Conservation (phyloP, 2,113 vertebrate species). For the Xenopus laevis region DNA sequence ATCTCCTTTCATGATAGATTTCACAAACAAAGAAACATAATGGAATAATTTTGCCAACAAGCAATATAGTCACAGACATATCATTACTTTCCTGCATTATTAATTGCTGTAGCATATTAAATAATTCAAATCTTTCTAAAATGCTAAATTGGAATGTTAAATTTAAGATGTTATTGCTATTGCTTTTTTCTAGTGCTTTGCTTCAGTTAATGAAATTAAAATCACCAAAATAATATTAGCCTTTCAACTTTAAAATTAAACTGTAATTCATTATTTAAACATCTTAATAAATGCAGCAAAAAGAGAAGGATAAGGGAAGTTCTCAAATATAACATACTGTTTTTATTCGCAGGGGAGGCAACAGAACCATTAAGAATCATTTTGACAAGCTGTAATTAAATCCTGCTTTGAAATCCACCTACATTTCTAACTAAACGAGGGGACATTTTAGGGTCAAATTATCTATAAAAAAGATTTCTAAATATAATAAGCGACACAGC, state of each 20-base stretch:
- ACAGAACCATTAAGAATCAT: constrained; percentile 5
- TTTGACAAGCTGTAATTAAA: constrained; percentile 26
- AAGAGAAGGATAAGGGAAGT: constrained; percentile 1
- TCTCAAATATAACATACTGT: constrained; percentile 12
- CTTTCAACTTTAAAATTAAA: constrained; percentile 22
- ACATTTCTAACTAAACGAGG: background rate
- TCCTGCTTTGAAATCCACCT: constrained; percentile 13
- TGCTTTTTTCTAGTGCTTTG: constrained; percentile 14
- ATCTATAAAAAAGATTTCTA: too few relatives aligned
- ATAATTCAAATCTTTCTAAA: constrained; percentile 37
- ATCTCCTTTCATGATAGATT: background rate
- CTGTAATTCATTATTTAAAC: constrained; percentile 31
- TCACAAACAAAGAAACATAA: constrained; percentile 17
- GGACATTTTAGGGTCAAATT: constrained; percentile 9
- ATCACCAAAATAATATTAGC: constrained; percentile 11
- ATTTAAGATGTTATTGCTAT: constrained; percentile 15
- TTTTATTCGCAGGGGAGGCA: constrained; percentile 9
- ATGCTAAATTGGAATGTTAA: constrained; percentile 29
- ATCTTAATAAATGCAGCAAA: constrained; percentile 9
- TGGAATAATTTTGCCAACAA: constrained; percentile 11
- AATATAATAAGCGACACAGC: too few relatives aligned
- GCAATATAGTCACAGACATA: constrained; percentile 6
- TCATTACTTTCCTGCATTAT: constrained; percentile 22
- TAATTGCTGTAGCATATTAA: constrained; percentile 24
- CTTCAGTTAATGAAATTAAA: constrained; percentile 25